Evolutionary conservation across 1,140 invertebrate genomes (phyloP), one percentile per base, ranked within the genome.

Genomic region (Drosophila equinoxialis): DNA sequence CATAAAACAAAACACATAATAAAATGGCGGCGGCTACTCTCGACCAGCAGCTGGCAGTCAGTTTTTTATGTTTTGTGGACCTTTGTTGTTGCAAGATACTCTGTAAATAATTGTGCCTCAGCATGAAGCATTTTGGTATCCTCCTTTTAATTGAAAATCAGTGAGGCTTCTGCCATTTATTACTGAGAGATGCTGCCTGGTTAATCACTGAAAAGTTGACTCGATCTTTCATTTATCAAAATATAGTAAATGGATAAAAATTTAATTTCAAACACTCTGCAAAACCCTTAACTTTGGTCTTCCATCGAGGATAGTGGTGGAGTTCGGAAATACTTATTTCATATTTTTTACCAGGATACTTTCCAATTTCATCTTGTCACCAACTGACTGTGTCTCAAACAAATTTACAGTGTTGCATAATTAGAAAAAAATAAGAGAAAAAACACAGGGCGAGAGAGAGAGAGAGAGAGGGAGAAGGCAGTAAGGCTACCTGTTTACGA

Each of bases 1-100:
- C 30, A 30, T 30, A 30, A 30, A 30, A 30, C 30, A 48, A 17
- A 17, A 20, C 6, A 51, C 17, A 51, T 8, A 51, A 51, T 8
- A 86, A 77, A 87, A 83, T 86, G 83, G 79, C 79, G 78, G 58
- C 79, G 78, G 58, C 79, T 51, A 62, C 68, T 70, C 51, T 51
- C 45, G 45, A 51, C 45, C 45, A 10, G 66, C 81, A 77, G 75
- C 75, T 82, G 83, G 73, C 73, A 77, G 68, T 70, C 82, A 79
- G 86, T 79, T 79, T 71, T 59, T 42, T 68, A 37, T 54, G 60
- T 76, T 30, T 30, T 5, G 37, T 39, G 10, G 10, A 39, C 10
- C 37, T 39, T 13, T 39, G 37, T 60, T 70, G 41, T 60, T 61
- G 20, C 14, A 2, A 20, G 8, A 55, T 77, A 61, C 68, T 57